Percentiles rank a stretch among this genome's conserved stretches.
These are phyloP conservation scores for Micoletzkya japonica DNA, from an alignment of 2,888 invertebrate genomes.

Conservation along the genomic window DNA sequence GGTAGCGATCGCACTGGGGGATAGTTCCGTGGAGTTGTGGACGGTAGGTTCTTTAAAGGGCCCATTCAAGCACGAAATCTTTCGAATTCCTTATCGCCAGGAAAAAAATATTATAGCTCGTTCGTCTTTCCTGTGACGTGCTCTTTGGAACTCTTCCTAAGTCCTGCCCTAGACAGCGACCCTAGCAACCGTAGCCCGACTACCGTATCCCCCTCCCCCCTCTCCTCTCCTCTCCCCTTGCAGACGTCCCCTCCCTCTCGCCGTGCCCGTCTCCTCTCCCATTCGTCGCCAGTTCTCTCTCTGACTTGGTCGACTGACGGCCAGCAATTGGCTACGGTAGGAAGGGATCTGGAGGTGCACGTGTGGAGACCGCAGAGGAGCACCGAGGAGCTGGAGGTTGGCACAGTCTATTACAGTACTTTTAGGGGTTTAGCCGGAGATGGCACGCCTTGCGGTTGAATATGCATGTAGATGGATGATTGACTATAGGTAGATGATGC, in stretches of 20 bases:
- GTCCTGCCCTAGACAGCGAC: background rate
- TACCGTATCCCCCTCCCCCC: too few relatives aligned
- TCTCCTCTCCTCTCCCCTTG: background rate
- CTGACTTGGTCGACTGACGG: constrained; percentile 92
- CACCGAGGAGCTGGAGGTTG: constrained; percentile 20
- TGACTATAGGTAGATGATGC: too few relatives aligned
- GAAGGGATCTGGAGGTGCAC: constrained; percentile 84
- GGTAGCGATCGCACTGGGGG: constrained; percentile 85
- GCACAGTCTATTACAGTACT: too few relatives aligned
- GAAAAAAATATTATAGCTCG: background rate
- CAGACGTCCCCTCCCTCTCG: background rate
- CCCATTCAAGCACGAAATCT: background rate
- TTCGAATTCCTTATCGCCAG: background rate
- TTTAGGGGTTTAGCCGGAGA: too few relatives aligned
- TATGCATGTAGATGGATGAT: too few relatives aligned
- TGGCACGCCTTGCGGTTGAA: too few relatives aligned
- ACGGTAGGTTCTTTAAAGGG: constrained; percentile 25
- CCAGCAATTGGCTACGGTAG: constrained; percentile 80
- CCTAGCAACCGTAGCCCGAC: background rate
- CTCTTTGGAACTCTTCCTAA: background rate
- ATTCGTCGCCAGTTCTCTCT: constrained; percentile 72
- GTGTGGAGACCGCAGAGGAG: constrained; percentile 76
- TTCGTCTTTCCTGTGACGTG: background rate
- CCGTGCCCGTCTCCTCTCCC: constrained; percentile 24
- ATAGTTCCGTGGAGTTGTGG: constrained; percentile 65